A percentile compares a stretch with the other conserved stretches of the same genome.
Conservation (phyloP, 2,888 invertebrate species). For the Ophioninae sp. region DNA sequence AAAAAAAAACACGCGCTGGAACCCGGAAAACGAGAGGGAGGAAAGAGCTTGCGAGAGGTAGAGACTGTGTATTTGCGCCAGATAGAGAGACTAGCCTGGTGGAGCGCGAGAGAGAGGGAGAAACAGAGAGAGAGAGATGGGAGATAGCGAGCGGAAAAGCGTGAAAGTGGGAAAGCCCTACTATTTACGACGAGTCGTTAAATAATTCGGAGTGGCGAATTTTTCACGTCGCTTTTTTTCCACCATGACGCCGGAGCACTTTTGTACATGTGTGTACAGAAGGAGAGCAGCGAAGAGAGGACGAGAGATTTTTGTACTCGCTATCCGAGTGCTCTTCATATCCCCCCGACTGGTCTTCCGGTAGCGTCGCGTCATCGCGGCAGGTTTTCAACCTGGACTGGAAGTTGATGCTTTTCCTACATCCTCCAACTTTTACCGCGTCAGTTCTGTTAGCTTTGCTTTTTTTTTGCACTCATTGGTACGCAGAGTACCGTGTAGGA, state of each 20-base stretch:
- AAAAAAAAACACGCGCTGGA: no score
- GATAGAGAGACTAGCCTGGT: slow-evolving; percentile 21
- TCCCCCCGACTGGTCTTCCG: slow-evolving; percentile 35
- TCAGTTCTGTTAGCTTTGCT: not conserved
- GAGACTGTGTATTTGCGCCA: slow-evolving; percentile 45
- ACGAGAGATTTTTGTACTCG: slow-evolving; percentile 36
- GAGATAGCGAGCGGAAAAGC: slow-evolving; percentile 20
- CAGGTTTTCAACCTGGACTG: slow-evolving; percentile 36
- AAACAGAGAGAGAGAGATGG: slow-evolving; percentile 12
- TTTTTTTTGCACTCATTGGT: slow-evolving; percentile 30
- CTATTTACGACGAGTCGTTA: slow-evolving; percentile 70
- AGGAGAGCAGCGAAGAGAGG: slow-evolving; percentile 26
- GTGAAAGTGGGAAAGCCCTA: slow-evolving; percentile 57
- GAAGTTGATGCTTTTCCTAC: slow-evolving; percentile 40
- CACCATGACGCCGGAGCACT: slow-evolving; percentile 18
- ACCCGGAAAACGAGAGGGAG: slow-evolving; percentile 30
- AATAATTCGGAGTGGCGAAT: slow-evolving; percentile 70
- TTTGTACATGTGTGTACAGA: slow-evolving; percentile 12
- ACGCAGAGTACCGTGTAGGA: slow-evolving; percentile 15
- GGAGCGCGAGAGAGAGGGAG: slow-evolving; percentile 2
- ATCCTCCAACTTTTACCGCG: slow-evolving; percentile 23
- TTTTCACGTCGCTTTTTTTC: slow-evolving; percentile 55
- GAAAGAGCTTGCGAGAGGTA: slow-evolving; percentile 42
- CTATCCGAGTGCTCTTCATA: slow-evolving; percentile 32
- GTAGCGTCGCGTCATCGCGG: slow-evolving; percentile 23